A percentile compares a stretch with the other conserved stretches of the same genome.
These are phyloP conservation scores for Melanotaenia parkinsoni DNA, from an alignment of 2,797 vertebrate genomes.

Conservation along the genomic window DNA sequence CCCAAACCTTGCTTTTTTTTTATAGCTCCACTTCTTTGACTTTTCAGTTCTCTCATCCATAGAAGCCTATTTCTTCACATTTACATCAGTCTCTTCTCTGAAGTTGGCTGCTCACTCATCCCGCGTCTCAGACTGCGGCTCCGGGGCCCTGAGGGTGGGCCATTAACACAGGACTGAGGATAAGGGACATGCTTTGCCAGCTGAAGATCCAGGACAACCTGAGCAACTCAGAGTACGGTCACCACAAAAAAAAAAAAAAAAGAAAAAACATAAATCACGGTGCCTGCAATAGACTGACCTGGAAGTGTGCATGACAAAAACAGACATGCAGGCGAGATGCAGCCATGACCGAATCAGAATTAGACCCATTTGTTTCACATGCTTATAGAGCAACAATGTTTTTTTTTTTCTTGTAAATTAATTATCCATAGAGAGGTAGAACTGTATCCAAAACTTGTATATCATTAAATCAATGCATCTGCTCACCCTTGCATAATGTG, in stretches of 20 bases:
- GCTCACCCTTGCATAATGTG: too few relatives aligned
- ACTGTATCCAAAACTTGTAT: too few relatives aligned
- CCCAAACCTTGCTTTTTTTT: conserved; percentile 31
- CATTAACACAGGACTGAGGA: conserved; percentile 68
- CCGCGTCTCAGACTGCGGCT: conserved; percentile 54
- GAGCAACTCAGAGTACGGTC: conserved; percentile 37
- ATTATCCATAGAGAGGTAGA: neutral
- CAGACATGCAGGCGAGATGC: conserved; percentile 6
- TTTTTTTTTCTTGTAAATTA: neutral
- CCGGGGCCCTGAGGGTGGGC: conserved; percentile 39
- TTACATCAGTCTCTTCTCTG: conserved; percentile 74
- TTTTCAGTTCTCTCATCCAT: conserved; percentile 62
- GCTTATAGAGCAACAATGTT: neutral
- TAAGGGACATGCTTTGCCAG: conserved; percentile 50
- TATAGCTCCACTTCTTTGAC: conserved; percentile 42
- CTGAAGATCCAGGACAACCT: conserved; percentile 63
- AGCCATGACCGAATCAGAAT: neutral
- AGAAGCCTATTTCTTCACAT: conserved; percentile 74
- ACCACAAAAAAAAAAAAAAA: conserved; percentile 9
- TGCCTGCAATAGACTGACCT: conserved; percentile 12
- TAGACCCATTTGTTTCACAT: conserved; percentile 20
- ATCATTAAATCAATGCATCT: too few relatives aligned
- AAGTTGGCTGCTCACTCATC: conserved; percentile 67
- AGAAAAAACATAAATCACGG: neutral
- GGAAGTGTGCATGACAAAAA: conserved; percentile 24